Percentiles rank a stretch among this genome's conserved stretches.
These are phyloP conservation scores for Rambutsinella grinnellia DNA, from an alignment of 2,888 invertebrate genomes.

Conservation along the genomic window DNA sequence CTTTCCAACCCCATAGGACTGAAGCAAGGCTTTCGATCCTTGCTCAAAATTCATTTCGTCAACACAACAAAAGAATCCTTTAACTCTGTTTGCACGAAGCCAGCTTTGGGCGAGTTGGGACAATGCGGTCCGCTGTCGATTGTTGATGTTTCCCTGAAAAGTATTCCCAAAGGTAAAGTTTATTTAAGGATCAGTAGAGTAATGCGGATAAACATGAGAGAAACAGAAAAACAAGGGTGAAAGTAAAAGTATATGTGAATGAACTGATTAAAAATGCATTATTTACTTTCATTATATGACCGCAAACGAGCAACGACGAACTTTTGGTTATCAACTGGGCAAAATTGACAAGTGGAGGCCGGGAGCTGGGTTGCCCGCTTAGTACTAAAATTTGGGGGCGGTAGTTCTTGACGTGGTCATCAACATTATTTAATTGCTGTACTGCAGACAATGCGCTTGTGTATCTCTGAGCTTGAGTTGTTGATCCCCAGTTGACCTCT, in stretches of 20 bases:
- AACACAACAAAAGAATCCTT: constrained; percentile 72
- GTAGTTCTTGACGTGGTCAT: constrained; percentile 98
- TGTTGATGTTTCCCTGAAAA: constrained; percentile 59
- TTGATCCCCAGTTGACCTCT: constrained; percentile 98
- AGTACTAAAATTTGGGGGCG: constrained; percentile 92
- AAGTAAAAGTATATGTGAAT: too few species aligned
- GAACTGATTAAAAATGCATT: too few species aligned
- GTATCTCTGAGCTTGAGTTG: constrained; percentile 96
- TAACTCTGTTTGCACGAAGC: constrained; percentile 72
- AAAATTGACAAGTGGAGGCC: constrained; percentile 93
- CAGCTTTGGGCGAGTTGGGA: constrained; percentile 67
- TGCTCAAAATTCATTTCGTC: constrained; percentile 67
- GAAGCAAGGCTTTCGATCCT: constrained; percentile 67
- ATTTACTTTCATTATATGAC: constrained; percentile 75
- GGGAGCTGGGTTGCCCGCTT: constrained; percentile 83
- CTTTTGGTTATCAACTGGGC: constrained; percentile 92
- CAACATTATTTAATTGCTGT: constrained; percentile 79
- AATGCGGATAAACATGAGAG: too few species aligned
- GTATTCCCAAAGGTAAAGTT: too few species aligned
- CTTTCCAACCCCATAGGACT: constrained; percentile 73
- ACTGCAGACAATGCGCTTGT: constrained; percentile 90
- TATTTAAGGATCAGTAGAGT: too few species aligned
- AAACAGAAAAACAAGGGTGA: too few species aligned
- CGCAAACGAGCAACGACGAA: constrained; percentile 90
- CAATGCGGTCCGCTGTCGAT: constrained; percentile 56